Evolutionary conservation across 2,888 invertebrate genomes (phyloP), one percentile per base, ranked within the genome.

Genomic region (Opisthograptis luteolata): DNA sequence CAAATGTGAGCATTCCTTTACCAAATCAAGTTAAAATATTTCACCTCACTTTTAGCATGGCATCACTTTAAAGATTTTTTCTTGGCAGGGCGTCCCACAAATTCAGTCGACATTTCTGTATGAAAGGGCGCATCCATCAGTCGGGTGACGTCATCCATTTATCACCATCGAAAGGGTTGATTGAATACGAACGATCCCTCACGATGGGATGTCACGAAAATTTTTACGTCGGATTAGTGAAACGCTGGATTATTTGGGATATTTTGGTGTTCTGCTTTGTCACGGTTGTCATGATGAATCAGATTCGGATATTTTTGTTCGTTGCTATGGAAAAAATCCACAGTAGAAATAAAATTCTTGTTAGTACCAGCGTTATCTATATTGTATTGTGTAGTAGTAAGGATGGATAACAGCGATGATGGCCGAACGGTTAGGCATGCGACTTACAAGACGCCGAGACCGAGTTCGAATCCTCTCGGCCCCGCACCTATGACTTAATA

Each of bases 111-210:
- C 44, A 47, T 55, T 59, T 56, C 49, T 54, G 46, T 59, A 60
- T 61, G 64, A 62, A 60, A 66, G 64, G 64, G 65, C 66, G 61
- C 79, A 82, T 83, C 81, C 73, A 79, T 83, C 81, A 81, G 64
- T 40, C 48, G 49, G 55, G 52, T 74, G 83, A 82, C 81, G 67
- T 68, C 66, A 70, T 73, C 74, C 79, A 84, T 84, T 84, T 81
- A 84, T 84, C 82, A 84, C 70, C 70, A 81, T 79, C 76, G 77
- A 79, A 81, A 71, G 81, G 82, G 80, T 81, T 84, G 77, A 81
- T 81, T 78, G 81, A 80, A 78, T 82, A 79, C 73, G 70, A 73
- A 64, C 75, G 71, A 80, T 75, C 76, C 70, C 64, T 72, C 69
- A 64, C 70, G 68, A 63, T 71, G 64, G 67, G 60, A 64, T 70